Evolutionary conservation across 2,113 vertebrate genomes (phyloP), one percentile per base, ranked within the genome.

Genomic region (Centropristis striata): DNA sequence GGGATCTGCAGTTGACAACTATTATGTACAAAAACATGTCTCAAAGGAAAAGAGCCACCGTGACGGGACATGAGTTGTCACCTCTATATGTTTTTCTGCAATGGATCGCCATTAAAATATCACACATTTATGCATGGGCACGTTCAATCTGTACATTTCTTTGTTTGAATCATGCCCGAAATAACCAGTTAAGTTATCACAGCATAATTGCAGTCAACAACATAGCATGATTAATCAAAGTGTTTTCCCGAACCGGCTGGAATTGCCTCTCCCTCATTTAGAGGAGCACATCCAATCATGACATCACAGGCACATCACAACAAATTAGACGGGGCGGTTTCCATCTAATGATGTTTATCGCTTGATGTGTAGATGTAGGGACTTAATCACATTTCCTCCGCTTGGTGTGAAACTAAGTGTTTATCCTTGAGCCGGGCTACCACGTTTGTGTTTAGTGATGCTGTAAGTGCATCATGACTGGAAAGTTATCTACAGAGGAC

Each of bases 311-410:
- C 80, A 90, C 86, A 87, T 91, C 90, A 83, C 78, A 83, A 82
- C 87, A 91, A 91, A 91, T 92, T 86, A 88, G 84, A 69, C 1
- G 25, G 63, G 81, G 81, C 80, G 42, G 80, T 86, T 91, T 89
- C 85, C 79, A 32, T 80, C 89, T 91, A 86, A 90, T 88, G 86
- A 89, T 91, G 88, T 93, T 91, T 90, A 90, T 89, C 86, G 18
- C 85, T 88, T 84, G 82, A 89, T 90, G 88, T 90, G 86, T 82
- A 80, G 87, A 86, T 79, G 80, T 67, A 72, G 78, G 71, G 69
- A 61, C 73, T 91, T 93, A 92, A 93, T 92, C 84, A 80, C 88
- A 90, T 92, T 92, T 90, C 86, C 86, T 76, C 71, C 77, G 58
- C 81, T 79, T 57, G 71, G 81, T 84, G 87, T 91, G 80, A 89